These are phyloP conservation scores for Oithona nana DNA, from an alignment of 2,888 invertebrate species.

Conservation along the genomic window DNA sequence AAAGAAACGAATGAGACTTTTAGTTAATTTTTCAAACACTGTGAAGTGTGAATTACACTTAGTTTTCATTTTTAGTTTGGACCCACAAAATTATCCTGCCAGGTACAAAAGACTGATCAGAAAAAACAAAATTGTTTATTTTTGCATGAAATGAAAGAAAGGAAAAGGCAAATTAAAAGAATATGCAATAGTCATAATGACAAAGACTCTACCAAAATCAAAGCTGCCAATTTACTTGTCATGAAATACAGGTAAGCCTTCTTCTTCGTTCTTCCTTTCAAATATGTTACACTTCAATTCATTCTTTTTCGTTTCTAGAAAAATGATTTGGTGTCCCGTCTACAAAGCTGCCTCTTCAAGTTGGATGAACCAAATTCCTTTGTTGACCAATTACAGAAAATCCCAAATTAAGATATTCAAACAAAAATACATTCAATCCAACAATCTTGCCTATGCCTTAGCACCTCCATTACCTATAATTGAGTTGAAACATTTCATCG, in stretches of 20 bases:
- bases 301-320: background rate
- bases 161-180: background rate
- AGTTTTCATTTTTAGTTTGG: no score
- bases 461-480: background rate
- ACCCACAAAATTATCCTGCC: no score
- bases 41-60: no score
- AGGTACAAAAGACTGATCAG: no score
- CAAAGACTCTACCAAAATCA: background rate
- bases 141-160: background rate
- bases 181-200: background rate
- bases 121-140: background rate
- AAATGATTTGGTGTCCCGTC: background rate
- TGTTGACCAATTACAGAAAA: background rate
- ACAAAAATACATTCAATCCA: background rate
- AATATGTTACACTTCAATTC: background rate
- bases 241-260: background rate
- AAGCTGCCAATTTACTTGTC: background rate
- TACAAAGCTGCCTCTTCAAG: background rate
- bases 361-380: background rate
- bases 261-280: background rate
- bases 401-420: background rate
- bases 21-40: no score
- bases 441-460: background rate
- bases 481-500: background rate
- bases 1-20: no score